Evolutionary conservation across 2,888 invertebrate species (phyloP), one percentile per base, ranked within the genome.

Genomic region (Lithophane semibrunnea): DNA sequence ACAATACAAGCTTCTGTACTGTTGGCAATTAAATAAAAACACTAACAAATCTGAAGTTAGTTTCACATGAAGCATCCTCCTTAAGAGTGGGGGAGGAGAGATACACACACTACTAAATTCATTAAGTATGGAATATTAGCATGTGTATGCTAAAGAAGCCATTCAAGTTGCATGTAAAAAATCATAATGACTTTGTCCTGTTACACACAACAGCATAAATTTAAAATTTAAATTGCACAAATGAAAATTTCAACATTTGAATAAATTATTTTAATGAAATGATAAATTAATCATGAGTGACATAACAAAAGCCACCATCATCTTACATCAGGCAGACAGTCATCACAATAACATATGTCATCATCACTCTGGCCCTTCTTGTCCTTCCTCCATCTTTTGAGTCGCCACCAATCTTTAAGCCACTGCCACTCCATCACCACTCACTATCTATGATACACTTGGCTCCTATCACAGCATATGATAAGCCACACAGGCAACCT

Each of bases 351-450:
- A 95, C 98, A 98, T 92, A 98, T 97, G 91, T 98, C 97, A 94
- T 98, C 97, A 91, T 97, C 97, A 92, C 91, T 94, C 88, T 95
- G 95, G 86, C 94, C 95, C 90, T 94, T 96, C 88, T 97, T 97
- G 90, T 95, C 97, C 92, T 96, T 97, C 88, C 97, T 97, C 97
- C 98, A 97, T 92, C 97, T 97, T 94, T 98, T 98, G 80, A 98
- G 96, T 82, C 98, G 97, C 98, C 98, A 98, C 98, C 98, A 98
- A 94, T 98, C 98, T 94, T 98, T 98, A 91, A 98, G 96, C 98
- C 98, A 98, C 90, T 97, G 97, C 98, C 98, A 98, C 96, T 98
- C 98, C 98, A 98, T 98, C 91, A 90, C 88, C 88, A 91, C 89
- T 82, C 88, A 92, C 91, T 93, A 92, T 89, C 88, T 85, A 79